Conservation (phyloP, 2,797 vertebrate species). For the Spondyliosoma cantharus region DNA sequence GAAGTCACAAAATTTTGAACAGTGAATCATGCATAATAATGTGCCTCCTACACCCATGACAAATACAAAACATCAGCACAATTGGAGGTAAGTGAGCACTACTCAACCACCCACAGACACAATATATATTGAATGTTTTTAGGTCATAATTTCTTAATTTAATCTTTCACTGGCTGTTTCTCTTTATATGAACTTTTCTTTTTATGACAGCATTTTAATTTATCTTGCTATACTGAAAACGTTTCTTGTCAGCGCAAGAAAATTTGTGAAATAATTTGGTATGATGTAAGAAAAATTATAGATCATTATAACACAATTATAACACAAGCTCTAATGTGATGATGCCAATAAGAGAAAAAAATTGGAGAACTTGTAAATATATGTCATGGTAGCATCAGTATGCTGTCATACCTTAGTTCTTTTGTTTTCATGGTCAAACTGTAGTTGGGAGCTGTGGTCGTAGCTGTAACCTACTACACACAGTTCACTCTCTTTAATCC, state of each 20-base stretch:
- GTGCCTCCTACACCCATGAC: neutral
- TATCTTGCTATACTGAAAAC: neutral
- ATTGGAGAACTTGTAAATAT: neutral
- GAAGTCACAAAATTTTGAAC: neutral
- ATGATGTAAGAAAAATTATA: neutral
- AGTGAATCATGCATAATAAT: neutral
- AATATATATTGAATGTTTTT: neutral
- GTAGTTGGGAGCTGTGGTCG: neutral
- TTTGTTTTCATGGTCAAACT: neutral
- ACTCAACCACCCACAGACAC: neutral
- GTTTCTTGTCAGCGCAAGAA: neutral
- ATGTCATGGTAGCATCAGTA: no score
- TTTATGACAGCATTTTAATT: neutral
- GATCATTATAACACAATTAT: no score
- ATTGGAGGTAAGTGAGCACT: neutral
- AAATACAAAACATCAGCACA: neutral
- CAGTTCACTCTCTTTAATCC: conserved; percentile 36
- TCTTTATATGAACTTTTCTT: neutral
- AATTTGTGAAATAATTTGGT: neutral
- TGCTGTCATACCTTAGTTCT: neutral
- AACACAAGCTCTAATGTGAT: no score
- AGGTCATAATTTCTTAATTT: neutral
- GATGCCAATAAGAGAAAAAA: neutral
- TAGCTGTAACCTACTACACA: conserved; percentile 35
- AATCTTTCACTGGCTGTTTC: neutral